Evolutionary conservation across 2,888 invertebrate species (phyloP).

Genomic region (Sinopyrophorus schimmeli): DNA sequence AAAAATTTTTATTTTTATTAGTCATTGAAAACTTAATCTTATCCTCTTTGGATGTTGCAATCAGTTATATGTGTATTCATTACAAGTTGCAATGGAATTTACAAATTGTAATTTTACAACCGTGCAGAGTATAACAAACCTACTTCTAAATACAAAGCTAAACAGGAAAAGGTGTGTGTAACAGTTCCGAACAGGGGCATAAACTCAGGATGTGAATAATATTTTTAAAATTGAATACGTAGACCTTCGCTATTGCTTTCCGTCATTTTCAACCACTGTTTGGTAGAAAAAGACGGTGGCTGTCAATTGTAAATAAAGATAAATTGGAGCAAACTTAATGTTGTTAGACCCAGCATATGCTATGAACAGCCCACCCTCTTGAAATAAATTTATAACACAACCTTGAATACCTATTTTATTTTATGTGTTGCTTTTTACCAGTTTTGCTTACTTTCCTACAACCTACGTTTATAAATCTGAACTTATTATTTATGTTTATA

Average conservation of each 20-base stretch:
- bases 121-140: too few species aligned
- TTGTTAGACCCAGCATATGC: constrained; percentile 14
- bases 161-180: constrained; percentile 31
- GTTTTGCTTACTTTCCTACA: constrained; percentile 2
- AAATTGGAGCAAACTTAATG: constrained; percentile 15
- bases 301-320: neutral
- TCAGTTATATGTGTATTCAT: too few species aligned
- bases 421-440: constrained; percentile 1
- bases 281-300: constrained; percentile 3
- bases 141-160: constrained; percentile 16
- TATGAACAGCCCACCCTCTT: constrained; percentile 23
- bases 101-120: too few species aligned
- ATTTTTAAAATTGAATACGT: constrained; percentile 16
- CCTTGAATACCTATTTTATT: constrained; percentile 19
- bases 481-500: too few species aligned
- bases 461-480: too few species aligned
- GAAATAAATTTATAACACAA: constrained; percentile 20
- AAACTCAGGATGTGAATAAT: constrained; percentile 27
- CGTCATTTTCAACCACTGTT: neutral
- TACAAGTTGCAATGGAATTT: too few species aligned
- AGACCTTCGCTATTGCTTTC: constrained; percentile 6
- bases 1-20: too few species aligned
- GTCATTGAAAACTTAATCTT: too few species aligned
- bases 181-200: constrained; percentile 23
- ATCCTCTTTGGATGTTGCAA: too few species aligned